phyloP scores from a whole-genome alignment of 2,888 invertebrate genomes.

The Entomobrya proxima region DNA sequence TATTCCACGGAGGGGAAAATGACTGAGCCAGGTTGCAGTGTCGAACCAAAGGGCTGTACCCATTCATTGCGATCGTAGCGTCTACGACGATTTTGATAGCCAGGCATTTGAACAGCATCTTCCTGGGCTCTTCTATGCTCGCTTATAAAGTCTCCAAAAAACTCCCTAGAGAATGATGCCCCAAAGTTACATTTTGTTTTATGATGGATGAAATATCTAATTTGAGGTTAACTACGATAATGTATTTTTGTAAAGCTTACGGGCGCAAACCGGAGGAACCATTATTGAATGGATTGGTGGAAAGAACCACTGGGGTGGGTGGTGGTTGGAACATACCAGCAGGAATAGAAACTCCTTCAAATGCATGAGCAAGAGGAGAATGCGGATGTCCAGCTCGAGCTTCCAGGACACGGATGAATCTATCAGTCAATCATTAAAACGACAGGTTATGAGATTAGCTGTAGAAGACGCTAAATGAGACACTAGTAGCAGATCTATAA shows the following conservation, averaged over 20 bases:
- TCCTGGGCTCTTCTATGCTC: conserved; percentile 45
- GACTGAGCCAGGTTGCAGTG: conserved; percentile 67
- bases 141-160: conserved; percentile 61
- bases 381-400: conserved; percentile 26
- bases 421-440: background rate
- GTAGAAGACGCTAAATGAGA: background rate
- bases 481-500: background rate
- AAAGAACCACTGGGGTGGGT: background rate
- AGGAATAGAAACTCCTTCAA: conserved; percentile 39
- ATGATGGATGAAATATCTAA: no score
- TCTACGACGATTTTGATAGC: conserved; percentile 72
- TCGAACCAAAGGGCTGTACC: conserved; percentile 71
- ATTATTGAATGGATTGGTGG: conserved; percentile 48
- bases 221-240: background rate
- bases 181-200: no score
- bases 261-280: conserved; percentile 23
- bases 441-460: no score
- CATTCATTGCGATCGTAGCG: conserved; percentile 74
- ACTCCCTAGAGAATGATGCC: conserved; percentile 57
- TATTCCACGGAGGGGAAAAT: conserved; percentile 72
- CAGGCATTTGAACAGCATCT: conserved; percentile 37
- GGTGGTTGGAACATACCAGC: conserved; percentile 3
- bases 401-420: conserved; percentile 51
- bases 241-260: conserved; percentile 26
- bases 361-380: conserved; percentile 37